Conservation (phyloP, 2,797 vertebrate species). For the Mico argentatus region DNA sequence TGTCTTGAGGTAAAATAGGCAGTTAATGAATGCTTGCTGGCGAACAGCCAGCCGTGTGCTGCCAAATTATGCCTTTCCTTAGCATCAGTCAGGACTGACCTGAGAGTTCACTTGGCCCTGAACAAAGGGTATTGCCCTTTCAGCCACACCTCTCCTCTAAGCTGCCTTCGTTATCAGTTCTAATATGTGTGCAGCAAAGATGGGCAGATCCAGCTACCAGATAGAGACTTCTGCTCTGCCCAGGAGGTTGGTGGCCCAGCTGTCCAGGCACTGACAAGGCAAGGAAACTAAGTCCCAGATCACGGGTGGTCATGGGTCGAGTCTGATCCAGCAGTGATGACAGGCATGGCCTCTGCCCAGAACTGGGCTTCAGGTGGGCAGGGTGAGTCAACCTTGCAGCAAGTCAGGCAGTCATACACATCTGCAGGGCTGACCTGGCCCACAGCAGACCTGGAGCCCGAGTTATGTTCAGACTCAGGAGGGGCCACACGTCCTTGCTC, state of each 20-base stretch:
- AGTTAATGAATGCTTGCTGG: background rate
- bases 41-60: background rate
- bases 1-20: background rate
- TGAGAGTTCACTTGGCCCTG: background rate
- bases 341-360: background rate
- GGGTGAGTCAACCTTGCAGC: background rate
- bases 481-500: rapidly evolving
- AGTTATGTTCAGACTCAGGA: rapidly evolving
- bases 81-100: background rate
- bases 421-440: background rate
- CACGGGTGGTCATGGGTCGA: background rate
- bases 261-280: background rate
- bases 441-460: background rate
- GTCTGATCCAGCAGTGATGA: rapidly evolving
- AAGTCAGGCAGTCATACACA: rapidly evolving
- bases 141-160: background rate
- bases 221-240: background rate
- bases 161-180: background rate
- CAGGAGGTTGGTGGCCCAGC: background rate
- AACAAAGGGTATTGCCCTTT: background rate
- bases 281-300: background rate
- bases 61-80: rapidly evolving
- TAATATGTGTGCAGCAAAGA: rapidly evolving
- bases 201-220: background rate
- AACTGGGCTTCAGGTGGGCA: rapidly evolving